Conservation (phyloP, 35 echinoderm and acorn worm species). For the Stichopus chloronotus region DNA sequence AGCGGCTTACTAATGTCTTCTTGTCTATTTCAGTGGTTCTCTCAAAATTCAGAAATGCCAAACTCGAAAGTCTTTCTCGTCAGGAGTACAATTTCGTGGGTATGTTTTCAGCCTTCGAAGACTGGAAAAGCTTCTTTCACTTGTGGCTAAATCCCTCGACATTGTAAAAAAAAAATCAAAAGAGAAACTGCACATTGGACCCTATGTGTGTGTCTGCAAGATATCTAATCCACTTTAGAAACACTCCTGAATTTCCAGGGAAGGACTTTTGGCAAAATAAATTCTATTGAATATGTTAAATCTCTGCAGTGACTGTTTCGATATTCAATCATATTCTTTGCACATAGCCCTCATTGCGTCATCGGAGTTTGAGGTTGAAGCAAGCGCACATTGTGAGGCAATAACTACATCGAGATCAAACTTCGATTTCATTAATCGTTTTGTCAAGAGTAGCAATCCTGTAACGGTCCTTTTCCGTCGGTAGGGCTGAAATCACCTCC, state of each 20-base stretch:
- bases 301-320: slow-evolving; percentile 1
- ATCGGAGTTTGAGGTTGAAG: not conserved
- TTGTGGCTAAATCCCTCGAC: not conserved
- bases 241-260: not conserved
- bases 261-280: not conserved
- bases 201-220: not conserved
- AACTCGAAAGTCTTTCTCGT: not conserved
- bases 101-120: slow-evolving; percentile 9
- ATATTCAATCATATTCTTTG: not conserved
- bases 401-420: not conserved
- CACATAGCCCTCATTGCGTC: not conserved
- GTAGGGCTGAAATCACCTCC: not conserved
- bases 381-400: not conserved
- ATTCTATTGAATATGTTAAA: not conserved
- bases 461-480: not conserved
- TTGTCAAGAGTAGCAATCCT: not conserved
- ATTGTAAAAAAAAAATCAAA: not conserved
- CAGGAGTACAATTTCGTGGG: not conserved
- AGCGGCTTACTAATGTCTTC: slow-evolving; percentile 1
- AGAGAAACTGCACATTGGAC: not conserved
- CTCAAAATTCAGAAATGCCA: not conserved
- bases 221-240: not conserved
- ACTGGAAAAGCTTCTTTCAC: not conserved
- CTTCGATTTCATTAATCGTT: slow-evolving; percentile 39
- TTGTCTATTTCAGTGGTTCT: not conserved